Evolutionary conservation across 2,113 vertebrate genomes (phyloP), one percentile per base, ranked within the genome.

Genomic region (Leptosomus discolor): DNA sequence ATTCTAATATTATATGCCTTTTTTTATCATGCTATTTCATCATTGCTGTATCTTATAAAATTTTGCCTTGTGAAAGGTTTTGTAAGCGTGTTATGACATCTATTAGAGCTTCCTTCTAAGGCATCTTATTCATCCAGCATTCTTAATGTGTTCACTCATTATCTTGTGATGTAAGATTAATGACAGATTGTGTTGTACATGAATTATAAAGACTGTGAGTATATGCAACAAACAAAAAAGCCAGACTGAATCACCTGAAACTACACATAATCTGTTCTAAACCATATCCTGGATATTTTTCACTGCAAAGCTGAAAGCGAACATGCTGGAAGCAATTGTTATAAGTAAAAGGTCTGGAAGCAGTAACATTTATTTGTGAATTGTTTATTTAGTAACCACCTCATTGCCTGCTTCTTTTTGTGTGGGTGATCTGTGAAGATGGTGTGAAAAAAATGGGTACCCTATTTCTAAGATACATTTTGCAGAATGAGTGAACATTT

Each of bases 101-200:
- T 79, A 37, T 64, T 90, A 70, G 12, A 37, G 23, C n/a, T 85
- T 79, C 36, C 9, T 94, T 97, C 73, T 94, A 65, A 82, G 64
- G 20, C 69, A 53, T 80, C 85, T 84, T 92, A 88, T 71, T 90
- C 57, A 41, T 21, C 34, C 34, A 41, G 30, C 43, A 91, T 94
- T 85, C 39, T 34, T 73, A 81, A 78, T 73, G 17, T 5, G 20
- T 83, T 41, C 90, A 30, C 57, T 91, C 89, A 64, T 96, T 97
- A 90, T 91, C 94, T 94, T 56, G 8, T 11, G 2, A 63, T 61
- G 37, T 85, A 92, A 91, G 64, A 95, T 91, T 95, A 96, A 95
- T 84, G 88, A 57, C 30, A 91, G 63, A 83, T 46, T 92, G 58
- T 67, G 76, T 94, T 96, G 76, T 76, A 93, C 50, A 43, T 79